These are phyloP conservation scores for Muschampia plurimacula DNA, from an alignment of 2,888 invertebrate species.

Conservation along the genomic window DNA sequence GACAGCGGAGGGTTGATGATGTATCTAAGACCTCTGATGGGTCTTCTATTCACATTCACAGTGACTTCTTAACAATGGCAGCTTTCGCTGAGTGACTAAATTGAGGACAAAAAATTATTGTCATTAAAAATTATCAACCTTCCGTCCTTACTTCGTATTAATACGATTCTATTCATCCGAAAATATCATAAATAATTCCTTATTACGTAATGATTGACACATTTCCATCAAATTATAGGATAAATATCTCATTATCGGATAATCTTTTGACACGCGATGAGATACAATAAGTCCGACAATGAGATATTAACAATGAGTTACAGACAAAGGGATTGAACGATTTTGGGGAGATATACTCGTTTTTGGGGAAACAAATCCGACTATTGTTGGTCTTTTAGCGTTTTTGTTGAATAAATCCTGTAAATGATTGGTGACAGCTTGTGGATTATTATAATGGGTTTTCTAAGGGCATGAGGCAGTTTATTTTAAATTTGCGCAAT, in stretches of 20 bases:
- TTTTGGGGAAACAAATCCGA: slow-evolving; percentile 34
- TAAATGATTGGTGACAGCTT: slow-evolving; percentile 30
- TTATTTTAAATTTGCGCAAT: not conserved
- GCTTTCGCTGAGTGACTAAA: no score
- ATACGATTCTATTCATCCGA: not conserved
- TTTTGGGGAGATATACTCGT: slow-evolving; percentile 27
- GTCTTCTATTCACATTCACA: no score
- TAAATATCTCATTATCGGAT: slow-evolving; percentile 43
- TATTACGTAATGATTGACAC: slow-evolving; percentile 46
- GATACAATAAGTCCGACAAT: slow-evolving; percentile 8
- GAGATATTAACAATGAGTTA: slow-evolving; percentile 15
- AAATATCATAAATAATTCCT: slow-evolving; percentile 16
- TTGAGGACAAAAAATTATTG: no score
- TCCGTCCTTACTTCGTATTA: not conserved
- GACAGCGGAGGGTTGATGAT: no score
- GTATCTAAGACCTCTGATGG: no score
- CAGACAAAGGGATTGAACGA: slow-evolving; percentile 21
- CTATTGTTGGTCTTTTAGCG: slow-evolving; percentile 24
- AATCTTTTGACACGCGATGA: slow-evolving; percentile 41
- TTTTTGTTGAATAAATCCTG: slow-evolving; percentile 27
- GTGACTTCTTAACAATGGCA: no score
- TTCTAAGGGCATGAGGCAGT: not conserved
- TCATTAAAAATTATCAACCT: no score
- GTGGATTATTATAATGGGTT: slow-evolving; percentile 10
- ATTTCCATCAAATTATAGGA: slow-evolving; percentile 39